phyloP scores from a whole-genome alignment of 2,797 vertebrate species.

The Carapus acus region DNA sequence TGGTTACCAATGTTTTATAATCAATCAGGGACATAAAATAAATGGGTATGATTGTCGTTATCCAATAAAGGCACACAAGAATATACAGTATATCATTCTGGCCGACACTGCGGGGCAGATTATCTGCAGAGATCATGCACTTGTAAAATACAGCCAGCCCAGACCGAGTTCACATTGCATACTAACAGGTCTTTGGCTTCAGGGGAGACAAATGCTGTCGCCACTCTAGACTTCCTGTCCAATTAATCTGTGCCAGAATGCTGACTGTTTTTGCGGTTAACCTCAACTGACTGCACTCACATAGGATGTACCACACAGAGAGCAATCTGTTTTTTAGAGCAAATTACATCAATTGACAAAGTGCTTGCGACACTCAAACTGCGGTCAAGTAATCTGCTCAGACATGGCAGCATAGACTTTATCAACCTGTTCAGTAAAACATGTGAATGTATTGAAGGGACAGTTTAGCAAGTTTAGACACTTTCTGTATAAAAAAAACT shows the following conservation, averaged over 20 bases:
- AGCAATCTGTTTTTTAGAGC: constrained; percentile 8
- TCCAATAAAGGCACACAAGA: constrained; percentile 42
- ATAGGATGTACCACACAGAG: background rate
- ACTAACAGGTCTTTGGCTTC: constrained; percentile 42
- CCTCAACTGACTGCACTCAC: constrained; percentile 11
- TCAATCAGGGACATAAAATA: constrained; percentile 61
- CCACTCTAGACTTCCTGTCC: constrained; percentile 45
- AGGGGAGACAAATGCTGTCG: constrained; percentile 49
- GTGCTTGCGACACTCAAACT: too few relatives aligned
- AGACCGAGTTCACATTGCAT: constrained; percentile 40
- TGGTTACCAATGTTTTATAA: constrained; percentile 66
- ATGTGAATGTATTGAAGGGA: too few relatives aligned
- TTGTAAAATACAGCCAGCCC: constrained; percentile 36
- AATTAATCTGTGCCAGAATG: constrained; percentile 45
- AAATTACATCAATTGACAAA: constrained; percentile 6
- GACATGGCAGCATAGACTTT: too few relatives aligned
- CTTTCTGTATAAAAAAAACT: too few relatives aligned
- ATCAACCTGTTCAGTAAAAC: too few relatives aligned
- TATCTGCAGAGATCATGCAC: constrained; percentile 53
- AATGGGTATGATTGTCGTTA: constrained; percentile 59
- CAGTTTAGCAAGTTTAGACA: too few relatives aligned
- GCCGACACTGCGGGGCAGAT: constrained; percentile 46
- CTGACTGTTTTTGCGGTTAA: constrained; percentile 21
- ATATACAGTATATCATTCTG: constrained; percentile 50
- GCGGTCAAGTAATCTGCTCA: too few relatives aligned